Percentiles rank a stretch among this genome's conserved stretches.
phyloP scores from a whole-genome alignment of 2,888 invertebrate species.

The Biston betularia region DNA sequence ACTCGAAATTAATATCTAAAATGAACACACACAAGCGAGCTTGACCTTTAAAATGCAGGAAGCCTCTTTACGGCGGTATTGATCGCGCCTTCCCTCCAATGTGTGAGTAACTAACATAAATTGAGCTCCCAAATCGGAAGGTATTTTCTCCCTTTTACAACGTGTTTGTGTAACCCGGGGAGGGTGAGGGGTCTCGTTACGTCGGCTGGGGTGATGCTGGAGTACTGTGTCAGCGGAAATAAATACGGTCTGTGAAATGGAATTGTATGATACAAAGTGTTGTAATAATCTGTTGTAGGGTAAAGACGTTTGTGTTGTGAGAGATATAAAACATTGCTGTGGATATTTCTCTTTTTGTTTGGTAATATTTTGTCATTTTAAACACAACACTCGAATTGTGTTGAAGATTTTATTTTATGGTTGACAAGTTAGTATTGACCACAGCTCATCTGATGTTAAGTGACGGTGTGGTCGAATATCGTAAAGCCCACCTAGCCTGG shows the following conservation, averaged over 20 bases:
- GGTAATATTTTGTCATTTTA: no score
- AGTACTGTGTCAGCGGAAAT: conserved; percentile 38
- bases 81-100: conserved; percentile 34
- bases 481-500: no score
- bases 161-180: conserved; percentile 32
- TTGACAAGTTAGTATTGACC: no score
- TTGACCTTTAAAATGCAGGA: conserved; percentile 40
- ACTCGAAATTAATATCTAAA: conserved; percentile 7
- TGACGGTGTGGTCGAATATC: no score
- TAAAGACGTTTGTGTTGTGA: conserved; percentile 5
- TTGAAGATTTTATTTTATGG: no score
- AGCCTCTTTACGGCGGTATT: conserved; percentile 36
- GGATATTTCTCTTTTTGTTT: background rate
- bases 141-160: conserved; percentile 35
- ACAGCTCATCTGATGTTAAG: no score
- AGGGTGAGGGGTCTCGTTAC: conserved; percentile 36
- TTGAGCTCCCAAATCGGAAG: conserved; percentile 39
- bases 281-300: conserved; percentile 21
- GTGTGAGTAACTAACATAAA: conserved; percentile 31
- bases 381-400: no score
- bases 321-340: background rate
- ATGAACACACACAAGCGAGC: conserved; percentile 34
- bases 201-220: conserved; percentile 22
- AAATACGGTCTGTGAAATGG: conserved; percentile 39
- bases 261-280: conserved; percentile 31